Percentiles rank a stretch among this genome's conserved stretches.
Evolutionary conservation across 53 echinoderm and acorn worm genomes (phyloP).

Genomic region (Hippasteria phrygiana): DNA sequence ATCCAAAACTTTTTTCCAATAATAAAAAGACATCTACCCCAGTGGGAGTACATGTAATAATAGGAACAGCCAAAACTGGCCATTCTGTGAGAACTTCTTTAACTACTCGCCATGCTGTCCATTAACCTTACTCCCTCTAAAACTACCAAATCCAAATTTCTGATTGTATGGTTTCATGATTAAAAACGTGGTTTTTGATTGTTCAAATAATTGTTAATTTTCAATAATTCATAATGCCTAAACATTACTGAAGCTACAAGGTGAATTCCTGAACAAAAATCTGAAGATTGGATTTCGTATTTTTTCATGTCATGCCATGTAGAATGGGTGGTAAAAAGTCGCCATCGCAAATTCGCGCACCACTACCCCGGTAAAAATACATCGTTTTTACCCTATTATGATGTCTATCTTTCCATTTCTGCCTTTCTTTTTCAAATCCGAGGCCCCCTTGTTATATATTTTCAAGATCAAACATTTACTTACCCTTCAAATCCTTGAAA

Average conservation of each 20-base stretch:
- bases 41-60: too few species aligned
- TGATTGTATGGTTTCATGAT: background rate
- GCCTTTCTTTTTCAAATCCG: constrained; percentile 10
- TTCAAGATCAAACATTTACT: constrained; percentile 6
- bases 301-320: background rate
- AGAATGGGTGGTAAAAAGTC: background rate
- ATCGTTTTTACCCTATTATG: constrained; percentile 23
- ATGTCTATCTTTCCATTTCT: constrained; percentile 22
- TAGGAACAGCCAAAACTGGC: too few species aligned
- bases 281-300: background rate
- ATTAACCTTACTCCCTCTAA: constrained; percentile 6
- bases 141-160: background rate
- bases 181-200: background rate
- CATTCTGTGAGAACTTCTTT: too few species aligned
- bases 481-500: constrained; percentile 23
- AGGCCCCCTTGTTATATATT: background rate
- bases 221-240: background rate
- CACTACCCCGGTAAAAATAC: background rate
- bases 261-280: background rate
- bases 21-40: too few species aligned
- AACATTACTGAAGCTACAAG: background rate
- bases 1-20: too few species aligned
- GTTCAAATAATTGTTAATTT: background rate
- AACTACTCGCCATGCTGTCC: background rate
- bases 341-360: constrained; percentile 13